Evolutionary conservation across 1,140 invertebrate species (phyloP), one percentile per base, ranked within the genome.

Genomic region (Argopecten irradians): DNA sequence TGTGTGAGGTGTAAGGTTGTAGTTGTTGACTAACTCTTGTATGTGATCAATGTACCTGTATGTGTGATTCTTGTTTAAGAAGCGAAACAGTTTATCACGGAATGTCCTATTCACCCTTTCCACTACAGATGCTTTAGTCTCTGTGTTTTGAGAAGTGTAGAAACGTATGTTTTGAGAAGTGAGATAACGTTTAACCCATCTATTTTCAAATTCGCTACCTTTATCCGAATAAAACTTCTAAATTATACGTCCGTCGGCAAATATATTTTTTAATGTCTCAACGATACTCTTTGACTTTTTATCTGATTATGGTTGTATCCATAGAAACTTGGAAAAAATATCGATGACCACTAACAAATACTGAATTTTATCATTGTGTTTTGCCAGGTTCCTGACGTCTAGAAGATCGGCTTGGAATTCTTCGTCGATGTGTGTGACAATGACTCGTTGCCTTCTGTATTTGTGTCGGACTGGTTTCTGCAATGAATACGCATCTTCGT

Each of bases 161-260:
- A 41, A 41, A n/a, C n/a, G n/a, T 16, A 41, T 41, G 39, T 41
- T 41, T 41, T 41, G 39, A 16, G 39, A 41, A 16, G n/a, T n/a
- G n/a, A n/a, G n/a, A n/a, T n/a, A 41, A 16, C 39, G 7, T 71
- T 83, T 83, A 14, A 89, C 88, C 82, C 87, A 88, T 9, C 88
- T n/a, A n/a, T 86, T 84, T 89, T 86, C 86, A 43, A 86, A 89
- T 86, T 89, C 88, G 9, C 85, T 82, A 33, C 88, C 88, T 86
- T 89, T 86, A 46, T 89, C 85, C 33, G 84, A 35, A 36, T 85
- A 41, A 32, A 89, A 14, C 0, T 82, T 83, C 32, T 86, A 16
- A 0, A 85, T 55, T 84, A 84, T 89, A 36, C 88, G 71, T 39
- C 84, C 84, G 28, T 33, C 46, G 39, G 35, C 32, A 32, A 86